Conservation (phyloP, 2,888 invertebrate species). For the Lutraria lutraria region DNA sequence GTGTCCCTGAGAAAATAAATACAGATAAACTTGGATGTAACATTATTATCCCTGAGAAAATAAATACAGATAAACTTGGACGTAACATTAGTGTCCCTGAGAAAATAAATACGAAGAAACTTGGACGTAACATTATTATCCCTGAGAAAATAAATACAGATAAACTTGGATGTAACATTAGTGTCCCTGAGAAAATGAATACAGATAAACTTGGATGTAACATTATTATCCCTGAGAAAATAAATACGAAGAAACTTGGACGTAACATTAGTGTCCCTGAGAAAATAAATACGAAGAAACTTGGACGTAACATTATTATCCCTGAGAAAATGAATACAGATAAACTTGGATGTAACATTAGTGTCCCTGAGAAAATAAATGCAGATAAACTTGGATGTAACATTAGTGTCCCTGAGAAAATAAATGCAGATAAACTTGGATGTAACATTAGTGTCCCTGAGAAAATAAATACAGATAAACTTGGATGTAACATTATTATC, state of each 20-base stretch:
- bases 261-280: conserved; percentile 72
- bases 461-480: neutral
- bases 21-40: no score
- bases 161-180: no score
- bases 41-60: conserved; percentile 68
- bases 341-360: no score
- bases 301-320: conserved; percentile 68
- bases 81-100: conserved; percentile 72
- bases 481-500: conserved; percentile 68
- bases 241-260: no score
- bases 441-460: conserved; percentile 72
- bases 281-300: neutral
- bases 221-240: conserved; percentile 68
- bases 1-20: conserved; percentile 56
- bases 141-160: conserved; percentile 55
- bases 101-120: neutral
- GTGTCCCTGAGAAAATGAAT: conserved; percentile 55
- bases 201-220: no score
- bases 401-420: conserved; percentile 69
- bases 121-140: conserved; percentile 68
- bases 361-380: conserved; percentile 56
- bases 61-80: no score
- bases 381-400: no score
- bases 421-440: no score
- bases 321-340: conserved; percentile 54